phyloP scores from a whole-genome alignment of 2,888 invertebrate genomes.

The Andrena minutula region DNA sequence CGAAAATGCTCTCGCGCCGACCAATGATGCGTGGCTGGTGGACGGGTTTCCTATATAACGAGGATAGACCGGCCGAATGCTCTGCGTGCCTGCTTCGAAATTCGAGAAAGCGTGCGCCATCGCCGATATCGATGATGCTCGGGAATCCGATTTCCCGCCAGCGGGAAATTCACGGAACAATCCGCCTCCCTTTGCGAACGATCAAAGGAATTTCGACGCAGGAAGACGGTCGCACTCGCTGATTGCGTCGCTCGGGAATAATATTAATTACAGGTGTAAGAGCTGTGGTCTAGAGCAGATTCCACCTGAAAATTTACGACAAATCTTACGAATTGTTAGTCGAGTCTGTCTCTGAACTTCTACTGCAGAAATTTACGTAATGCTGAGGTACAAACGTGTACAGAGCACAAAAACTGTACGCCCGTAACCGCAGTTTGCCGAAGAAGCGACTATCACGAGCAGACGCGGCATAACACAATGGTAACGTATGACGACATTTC shows the following conservation, averaged over 20 bases:
- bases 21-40: conserved; percentile 10
- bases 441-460: not conserved
- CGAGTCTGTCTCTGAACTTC: not conserved
- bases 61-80: conserved; percentile 33
- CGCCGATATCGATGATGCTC: conserved; percentile 26
- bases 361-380: not conserved
- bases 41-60: conserved; percentile 38
- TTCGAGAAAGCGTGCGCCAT: conserved; percentile 31
- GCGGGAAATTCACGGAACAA: conserved; percentile 25
- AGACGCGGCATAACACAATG: not conserved
- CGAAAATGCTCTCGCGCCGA: conserved; percentile 17
- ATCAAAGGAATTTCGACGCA: conserved; percentile 45
- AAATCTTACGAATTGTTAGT: not conserved
- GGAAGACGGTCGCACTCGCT: not conserved
- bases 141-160: conserved; percentile 57
- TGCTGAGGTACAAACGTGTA: not conserved
- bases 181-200: conserved; percentile 25
- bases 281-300: too few species aligned
- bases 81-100: conserved; percentile 36
- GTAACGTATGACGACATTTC: conserved; percentile 5
- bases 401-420: not conserved
- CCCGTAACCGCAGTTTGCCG: not conserved
- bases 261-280: not conserved
- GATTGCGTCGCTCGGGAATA: not conserved
- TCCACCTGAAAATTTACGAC: too few species aligned